Evolutionary conservation across 2,888 invertebrate species (phyloP), one percentile per base, ranked within the genome.

Genomic region (Euplagia quadripunctaria): DNA sequence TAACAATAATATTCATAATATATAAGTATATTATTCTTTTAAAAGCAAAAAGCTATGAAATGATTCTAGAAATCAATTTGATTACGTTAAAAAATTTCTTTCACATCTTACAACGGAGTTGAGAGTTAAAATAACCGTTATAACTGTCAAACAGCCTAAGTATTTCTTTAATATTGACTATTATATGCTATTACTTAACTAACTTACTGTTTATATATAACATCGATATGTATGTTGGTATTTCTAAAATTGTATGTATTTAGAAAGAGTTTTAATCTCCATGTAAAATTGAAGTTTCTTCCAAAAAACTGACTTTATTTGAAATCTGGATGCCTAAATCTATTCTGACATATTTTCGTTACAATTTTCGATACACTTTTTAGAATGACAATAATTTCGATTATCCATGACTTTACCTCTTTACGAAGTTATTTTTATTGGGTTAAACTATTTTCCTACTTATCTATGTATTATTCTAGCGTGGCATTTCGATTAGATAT

Each of bases 201-300:
- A 87, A 82, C 92, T 94, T 94, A 92, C 80, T 89, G 84, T 91
- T 88, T 92, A 93, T 94, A 92, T 93, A 92, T 93, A 95, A 95
- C 95, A 94, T 94, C 96, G 96, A 96, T 96, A 96, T 96, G 96
- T 96, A 95, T 96, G 93, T 93, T 91, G 93, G 94, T 94, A 93
- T 89, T 90, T 89, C 94, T 94, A 94, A 91, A 94, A 92, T 92
- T 92, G 93, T 90, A 91, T 87, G 83, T 85, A 85, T 85, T 83
- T 86, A 89, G 82, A 88, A 87, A 88, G 85, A 87, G 82, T 85
- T 83, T 65, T 83, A 84, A 85, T 79, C 82, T 85, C 82, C 82
- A 84, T 87, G 86, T 88, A 86, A 89, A 87, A 87, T 89, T 85
- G 87, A 87, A 89, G 86, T 82, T 85, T 82, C 89, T 84, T 17